Evolutionary conservation across 2,797 vertebrate species (phyloP).

Genomic region (Acipenser transmontanus): DNA sequence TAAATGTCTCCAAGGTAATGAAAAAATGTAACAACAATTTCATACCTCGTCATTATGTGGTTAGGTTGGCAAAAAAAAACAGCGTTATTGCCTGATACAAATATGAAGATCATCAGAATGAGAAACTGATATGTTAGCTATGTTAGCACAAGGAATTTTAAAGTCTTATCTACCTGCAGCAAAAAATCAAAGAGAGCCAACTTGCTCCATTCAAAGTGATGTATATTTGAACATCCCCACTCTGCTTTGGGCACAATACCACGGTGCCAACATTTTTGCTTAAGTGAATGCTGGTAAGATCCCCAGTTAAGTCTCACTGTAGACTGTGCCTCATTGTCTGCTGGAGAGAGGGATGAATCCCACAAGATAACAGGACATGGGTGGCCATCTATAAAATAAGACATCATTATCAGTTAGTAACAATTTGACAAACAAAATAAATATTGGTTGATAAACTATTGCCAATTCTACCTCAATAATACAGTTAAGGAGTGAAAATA

Average conservation of each 20-base stretch:
- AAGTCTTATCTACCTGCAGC: conserved; percentile 69
- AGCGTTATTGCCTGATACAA: too few relatives aligned
- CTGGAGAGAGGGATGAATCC: conserved; percentile 70
- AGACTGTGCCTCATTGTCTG: conserved; percentile 57
- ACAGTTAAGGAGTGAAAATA: too few relatives aligned
- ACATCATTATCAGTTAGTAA: conserved; percentile 10
- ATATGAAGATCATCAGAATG: too few relatives aligned
- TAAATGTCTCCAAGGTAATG: too few relatives aligned
- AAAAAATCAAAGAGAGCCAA: conserved; percentile 90
- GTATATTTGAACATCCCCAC: conserved; percentile 73
- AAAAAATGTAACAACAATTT: too few relatives aligned
- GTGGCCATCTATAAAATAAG: conserved; percentile 57
- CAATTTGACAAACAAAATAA: too few relatives aligned
- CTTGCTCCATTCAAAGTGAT: conserved; percentile 89
- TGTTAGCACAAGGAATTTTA: not conserved
- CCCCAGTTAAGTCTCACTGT: conserved; percentile 76
- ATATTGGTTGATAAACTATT: too few relatives aligned
- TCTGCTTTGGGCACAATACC: conserved; percentile 70
- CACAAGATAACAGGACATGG: conserved; percentile 76
- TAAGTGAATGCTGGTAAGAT: conserved; percentile 74
- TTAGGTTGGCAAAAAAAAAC: too few relatives aligned
- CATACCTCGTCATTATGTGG: too few relatives aligned
- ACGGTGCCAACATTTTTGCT: conserved; percentile 81
- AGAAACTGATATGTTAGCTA: too few relatives aligned
- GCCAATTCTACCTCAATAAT: too few relatives aligned